A percentile compares a stretch with the other conserved stretches of the same genome.
These are phyloP conservation scores for Indri indri DNA, from an alignment of 2,113 vertebrate species.

Conservation along the genomic window DNA sequence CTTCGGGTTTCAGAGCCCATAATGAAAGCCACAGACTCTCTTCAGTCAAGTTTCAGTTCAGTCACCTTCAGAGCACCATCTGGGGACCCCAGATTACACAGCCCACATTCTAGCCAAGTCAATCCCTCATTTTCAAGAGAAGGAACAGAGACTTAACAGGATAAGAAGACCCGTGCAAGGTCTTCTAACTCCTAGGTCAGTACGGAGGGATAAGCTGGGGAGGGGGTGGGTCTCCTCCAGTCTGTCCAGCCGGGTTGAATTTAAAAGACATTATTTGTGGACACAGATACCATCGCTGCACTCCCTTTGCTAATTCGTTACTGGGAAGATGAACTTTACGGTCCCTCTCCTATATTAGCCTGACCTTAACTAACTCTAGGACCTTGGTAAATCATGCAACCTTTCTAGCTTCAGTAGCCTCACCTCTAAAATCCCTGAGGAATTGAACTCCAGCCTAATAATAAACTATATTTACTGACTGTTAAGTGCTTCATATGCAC, in stretches of 20 bases:
- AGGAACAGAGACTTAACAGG: background rate
- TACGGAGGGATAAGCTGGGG: background rate
- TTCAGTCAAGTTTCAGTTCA: background rate
- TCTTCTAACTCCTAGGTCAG: background rate
- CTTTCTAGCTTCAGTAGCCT: constrained; percentile 5
- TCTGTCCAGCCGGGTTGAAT: background rate
- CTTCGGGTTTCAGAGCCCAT: background rate
- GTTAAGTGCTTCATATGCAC: background rate
- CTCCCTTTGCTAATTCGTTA: background rate
- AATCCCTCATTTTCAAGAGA: background rate
- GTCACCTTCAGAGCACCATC: background rate
- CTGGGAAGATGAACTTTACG: background rate
- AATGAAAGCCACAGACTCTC: background rate
- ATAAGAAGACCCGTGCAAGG: background rate
- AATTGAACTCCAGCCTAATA: background rate
- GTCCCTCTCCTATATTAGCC: background rate
- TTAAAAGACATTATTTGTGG: background rate
- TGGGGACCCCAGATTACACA: background rate
- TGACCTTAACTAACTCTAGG: background rate
- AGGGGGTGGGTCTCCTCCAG: background rate
- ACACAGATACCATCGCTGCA: background rate
- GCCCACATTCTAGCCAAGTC: background rate
- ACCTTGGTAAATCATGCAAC: background rate
- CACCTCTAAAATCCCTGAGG: background rate
- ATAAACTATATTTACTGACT: background rate